Base-by-base conservation (phyloP, 2,888 invertebrate genomes). In the Stenodema calcarata region DNA sequence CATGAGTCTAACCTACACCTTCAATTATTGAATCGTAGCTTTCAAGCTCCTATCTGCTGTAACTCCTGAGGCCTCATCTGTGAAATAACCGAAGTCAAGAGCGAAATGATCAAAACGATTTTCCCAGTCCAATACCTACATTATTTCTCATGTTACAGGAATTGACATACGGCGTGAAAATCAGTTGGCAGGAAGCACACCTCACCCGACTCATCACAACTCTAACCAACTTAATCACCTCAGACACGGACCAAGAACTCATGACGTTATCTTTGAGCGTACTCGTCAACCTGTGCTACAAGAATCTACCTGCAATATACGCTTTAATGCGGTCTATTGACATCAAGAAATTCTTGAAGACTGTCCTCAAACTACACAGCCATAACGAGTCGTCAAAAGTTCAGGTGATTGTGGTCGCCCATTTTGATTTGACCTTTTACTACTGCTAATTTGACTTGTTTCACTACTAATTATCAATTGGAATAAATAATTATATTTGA, bases 111-210 rank as follows among this genome's bases (percentile, higher is more conserved):
- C n/a, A 35, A 2, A 35, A 35, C 35, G 2, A 4, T 35, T 35
- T 35, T 7, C 7, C 7, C 4, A 4, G 2, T 35, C 35, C 35
- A 4, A 35, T 35, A 35, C 35, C 7, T 35, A n/a, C n/a, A 35
- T 35, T 35, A 2, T 4, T 7, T 7, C 2, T 73, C 18, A 73
- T 41, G 30, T 54, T 62, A 4, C 70, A 95, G 93, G 95, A 95
- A 90, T 92, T 96, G 87, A 95, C 96, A 0, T 95, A 95, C 89
- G 96, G 96, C 41, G 95, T 96, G 23, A 94, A 94, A 90, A 95
- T 96, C 35, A 94, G 93, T 9, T 96, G 96, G 95, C 95, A 95
- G 90, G 95, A 96, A 90, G 95, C 95, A 0, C 95, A 96, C 90
- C 91, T 96, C 69, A 91, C 94, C 0, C 92, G 93, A 88, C 91